Percentiles rank a stretch among this genome's conserved stretches.
phyloP scores from a whole-genome alignment of 2,797 vertebrate genomes.

The Lagorchestes hirsutus region DNA sequence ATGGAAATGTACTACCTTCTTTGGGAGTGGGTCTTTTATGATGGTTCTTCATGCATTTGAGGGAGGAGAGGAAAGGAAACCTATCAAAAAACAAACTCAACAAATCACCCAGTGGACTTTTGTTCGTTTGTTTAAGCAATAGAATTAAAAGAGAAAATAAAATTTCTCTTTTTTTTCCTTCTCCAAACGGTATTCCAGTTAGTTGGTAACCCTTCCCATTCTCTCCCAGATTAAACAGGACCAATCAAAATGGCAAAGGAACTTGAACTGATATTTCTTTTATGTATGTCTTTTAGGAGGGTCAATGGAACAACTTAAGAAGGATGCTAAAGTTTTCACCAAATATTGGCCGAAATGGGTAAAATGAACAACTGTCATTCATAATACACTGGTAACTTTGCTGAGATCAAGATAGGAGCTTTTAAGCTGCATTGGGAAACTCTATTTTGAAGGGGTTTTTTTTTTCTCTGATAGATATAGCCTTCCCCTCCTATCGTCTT shows the following conservation, averaged over 20 bases:
- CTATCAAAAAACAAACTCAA: constrained; percentile 79
- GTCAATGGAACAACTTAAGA: constrained; percentile 96
- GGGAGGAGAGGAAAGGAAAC: constrained; percentile 84
- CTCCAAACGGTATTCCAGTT: constrained; percentile 90
- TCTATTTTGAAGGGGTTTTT: constrained; percentile 81
- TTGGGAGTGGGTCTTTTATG: constrained; percentile 99
- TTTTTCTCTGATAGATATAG: constrained; percentile 76
- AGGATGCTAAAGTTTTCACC: constrained; percentile 99
- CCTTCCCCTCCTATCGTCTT: not conserved
- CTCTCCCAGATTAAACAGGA: constrained; percentile 90
- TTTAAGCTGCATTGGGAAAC: constrained; percentile 97
- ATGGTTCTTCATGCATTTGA: constrained; percentile 97
- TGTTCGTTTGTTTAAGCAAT: constrained; percentile 85
- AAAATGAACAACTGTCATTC: constrained; percentile 99
- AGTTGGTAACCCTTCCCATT: constrained; percentile 89
- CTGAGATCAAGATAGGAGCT: constrained; percentile 98
- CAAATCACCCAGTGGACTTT: constrained; percentile 76
- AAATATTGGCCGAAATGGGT: constrained; percentile 96
- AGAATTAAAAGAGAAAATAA: constrained; percentile 88
- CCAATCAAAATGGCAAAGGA: constrained; percentile 91
- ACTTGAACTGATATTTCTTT: constrained; percentile 93
- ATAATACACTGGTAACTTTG: constrained; percentile 99
- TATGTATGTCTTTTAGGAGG: constrained; percentile 96
- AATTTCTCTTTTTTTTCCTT: constrained; percentile 88
- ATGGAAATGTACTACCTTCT: constrained; percentile 98